Evolutionary conservation across 2,113 vertebrate species (phyloP), one percentile per base, ranked within the genome.

Genomic region (Laterallus jamaicensis): DNA sequence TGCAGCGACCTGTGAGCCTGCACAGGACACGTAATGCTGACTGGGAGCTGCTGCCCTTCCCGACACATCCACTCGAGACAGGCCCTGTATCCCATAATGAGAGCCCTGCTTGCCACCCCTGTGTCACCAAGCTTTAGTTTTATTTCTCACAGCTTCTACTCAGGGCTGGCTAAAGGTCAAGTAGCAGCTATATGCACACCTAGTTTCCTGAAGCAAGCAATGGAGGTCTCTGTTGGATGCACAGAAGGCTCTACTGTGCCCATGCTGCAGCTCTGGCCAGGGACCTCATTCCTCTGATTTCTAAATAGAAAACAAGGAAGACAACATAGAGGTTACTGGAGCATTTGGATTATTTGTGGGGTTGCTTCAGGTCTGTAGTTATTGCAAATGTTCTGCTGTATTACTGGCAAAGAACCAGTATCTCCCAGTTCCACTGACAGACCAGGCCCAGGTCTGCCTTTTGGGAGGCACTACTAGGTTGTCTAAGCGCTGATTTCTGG

Each of bases 211-310:
- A 68, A 92, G 77, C 58, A 69, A 42, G 37, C 63, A 32, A 71
- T 49, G 29, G 35, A 1, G n/a, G 28, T 89, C 47, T 75, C 28
- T 31, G 19, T 12, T 82, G 73, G 32, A 68, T 39, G 18, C 69
- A 42, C 15, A 44, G 40, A 59, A 63, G 40, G 29, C 66, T 81
- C 14, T 35, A 8, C 15, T 58, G 12, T 20, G 35, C 91, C 15
- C n/a, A 37, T 37, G 47, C 31, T 0, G 12, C 56, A 88, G 47
- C 32, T 79, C 10, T 2, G 25, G 28, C 81, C 64, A 88, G 56
- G 55, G 42, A 35, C 42, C 10, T 97, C 93, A 96, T 74, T 96
- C 95, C 58, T 95, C 86, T 63, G 90, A 70, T 86, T 97, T 96
- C 96, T 97, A 64, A 62, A 83, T 19, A 52, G 12, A 60, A 75